phyloP scores from a whole-genome alignment of 2,113 vertebrate genomes.

The Actenoides lindsayi region DNA sequence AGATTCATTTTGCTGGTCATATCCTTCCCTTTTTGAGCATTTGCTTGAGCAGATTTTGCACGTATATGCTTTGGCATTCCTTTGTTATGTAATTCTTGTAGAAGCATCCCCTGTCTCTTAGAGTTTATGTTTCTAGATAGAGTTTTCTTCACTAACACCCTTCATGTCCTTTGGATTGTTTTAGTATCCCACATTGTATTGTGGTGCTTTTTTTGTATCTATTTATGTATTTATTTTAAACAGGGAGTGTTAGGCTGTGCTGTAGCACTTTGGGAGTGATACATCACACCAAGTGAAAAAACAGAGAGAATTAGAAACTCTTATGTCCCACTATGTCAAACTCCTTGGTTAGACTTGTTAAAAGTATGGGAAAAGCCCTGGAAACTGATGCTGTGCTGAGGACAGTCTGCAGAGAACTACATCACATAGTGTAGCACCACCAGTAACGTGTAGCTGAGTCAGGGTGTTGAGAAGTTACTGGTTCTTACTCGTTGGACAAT shows the following conservation, averaged over 20 bases:
- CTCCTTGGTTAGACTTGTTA: neutral
- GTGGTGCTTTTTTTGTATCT: neutral
- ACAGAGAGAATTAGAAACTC: neutral
- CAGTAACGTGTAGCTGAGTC: neutral
- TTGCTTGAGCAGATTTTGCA: neutral
- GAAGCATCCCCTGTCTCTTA: neutral
- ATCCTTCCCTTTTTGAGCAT: neutral
- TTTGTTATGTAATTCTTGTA: neutral
- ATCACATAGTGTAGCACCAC: rapidly evolving
- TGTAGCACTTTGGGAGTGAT: neutral
- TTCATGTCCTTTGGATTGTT: neutral
- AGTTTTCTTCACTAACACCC: neutral
- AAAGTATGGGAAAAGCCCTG: neutral
- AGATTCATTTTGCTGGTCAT: neutral
- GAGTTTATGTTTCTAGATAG: neutral
- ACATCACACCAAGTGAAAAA: neutral
- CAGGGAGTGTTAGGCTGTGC: neutral
- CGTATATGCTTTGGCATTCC: neutral
- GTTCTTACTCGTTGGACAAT: rapidly evolving
- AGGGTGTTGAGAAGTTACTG: neutral
- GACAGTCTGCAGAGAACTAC: neutral
- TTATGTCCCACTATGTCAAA: rapidly evolving
- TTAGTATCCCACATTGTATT: neutral
- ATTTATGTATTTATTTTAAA: neutral
- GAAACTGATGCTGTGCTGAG: neutral